These are phyloP conservation scores for Drosophila nigricruria DNA, from an alignment of 2,888 invertebrate species.

Conservation along the genomic window DNA sequence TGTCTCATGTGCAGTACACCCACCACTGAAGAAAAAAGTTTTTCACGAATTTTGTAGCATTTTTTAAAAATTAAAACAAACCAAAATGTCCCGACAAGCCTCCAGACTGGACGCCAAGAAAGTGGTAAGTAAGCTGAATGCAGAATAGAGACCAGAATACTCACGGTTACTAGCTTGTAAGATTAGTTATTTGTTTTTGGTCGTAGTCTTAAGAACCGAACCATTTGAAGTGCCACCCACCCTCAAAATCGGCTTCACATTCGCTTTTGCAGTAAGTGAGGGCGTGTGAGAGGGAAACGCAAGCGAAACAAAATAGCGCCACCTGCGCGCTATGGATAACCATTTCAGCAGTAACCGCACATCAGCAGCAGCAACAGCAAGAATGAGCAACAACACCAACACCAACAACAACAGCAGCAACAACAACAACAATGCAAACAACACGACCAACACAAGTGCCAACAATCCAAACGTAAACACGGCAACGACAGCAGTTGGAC, in stretches of 20 bases:
- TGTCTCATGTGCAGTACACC: constrained; percentile 35
- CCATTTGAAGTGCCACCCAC: constrained; percentile 81
- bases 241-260: constrained; percentile 84
- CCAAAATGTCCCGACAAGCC: constrained; percentile 84
- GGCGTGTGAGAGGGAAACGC: constrained; percentile 52
- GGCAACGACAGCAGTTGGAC: constrained; percentile 40
- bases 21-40: constrained; percentile 52
- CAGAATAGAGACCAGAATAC: constrained; percentile 26
- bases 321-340: constrained; percentile 69
- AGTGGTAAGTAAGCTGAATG: constrained; percentile 83
- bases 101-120: constrained; percentile 84
- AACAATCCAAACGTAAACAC: constrained; percentile 39
- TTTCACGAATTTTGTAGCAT: constrained; percentile 23
- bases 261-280: constrained; percentile 85
- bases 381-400: constrained; percentile 63
- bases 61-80: constrained; percentile 5
- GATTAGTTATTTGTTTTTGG: constrained; percentile 57
- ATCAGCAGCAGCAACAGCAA: constrained; percentile 58
- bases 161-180: constrained; percentile 59
- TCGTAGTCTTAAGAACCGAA: constrained; percentile 53
- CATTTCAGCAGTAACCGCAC: constrained; percentile 63
- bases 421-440: constrained; percentile 32
- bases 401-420: constrained; percentile 30
- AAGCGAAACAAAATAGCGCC: constrained; percentile 41
- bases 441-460: constrained; percentile 7